A percentile compares a stretch with the other conserved stretches of the same genome.
Evolutionary conservation across 1,140 invertebrate species (phyloP).

Genomic region (Bombus polaris): DNA sequence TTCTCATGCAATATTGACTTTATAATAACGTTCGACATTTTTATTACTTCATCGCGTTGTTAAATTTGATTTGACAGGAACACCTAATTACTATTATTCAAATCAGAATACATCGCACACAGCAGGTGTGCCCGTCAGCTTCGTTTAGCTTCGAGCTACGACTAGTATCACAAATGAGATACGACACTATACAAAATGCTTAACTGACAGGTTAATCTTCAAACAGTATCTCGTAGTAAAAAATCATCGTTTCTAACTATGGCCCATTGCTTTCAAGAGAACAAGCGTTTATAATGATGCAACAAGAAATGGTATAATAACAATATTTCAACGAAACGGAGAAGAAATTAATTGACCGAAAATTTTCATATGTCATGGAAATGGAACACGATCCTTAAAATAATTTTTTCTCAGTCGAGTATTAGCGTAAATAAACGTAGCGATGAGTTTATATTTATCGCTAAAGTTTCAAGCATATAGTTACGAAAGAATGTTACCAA

Average conservation of each 20-base stretch:
- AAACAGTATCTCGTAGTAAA: background rate
- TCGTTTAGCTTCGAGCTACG: slow-evolving; percentile 34
- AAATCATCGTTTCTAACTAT: background rate
- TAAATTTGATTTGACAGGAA: slow-evolving; percentile 34
- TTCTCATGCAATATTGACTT: background rate
- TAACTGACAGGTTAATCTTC: background rate
- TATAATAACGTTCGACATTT: background rate
- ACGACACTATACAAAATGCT: background rate
- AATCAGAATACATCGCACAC: slow-evolving; percentile 35
- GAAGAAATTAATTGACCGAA: background rate
- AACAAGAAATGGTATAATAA: too few species aligned
- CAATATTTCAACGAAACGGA: background rate
- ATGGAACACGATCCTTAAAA: too few species aligned
- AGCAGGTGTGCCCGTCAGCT: slow-evolving; percentile 38
- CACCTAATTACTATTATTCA: slow-evolving; percentile 36
- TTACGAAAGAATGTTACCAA: background rate
- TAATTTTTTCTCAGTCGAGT: background rate
- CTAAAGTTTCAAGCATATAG: background rate
- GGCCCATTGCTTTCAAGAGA: background rate
- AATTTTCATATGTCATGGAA: background rate
- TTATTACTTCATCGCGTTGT: background rate
- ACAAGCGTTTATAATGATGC: background rate
- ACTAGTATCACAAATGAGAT: slow-evolving; percentile 39
- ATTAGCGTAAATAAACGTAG: background rate
- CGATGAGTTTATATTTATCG: background rate